These are phyloP conservation scores for Orchesellides sinensis DNA, from an alignment of 2,888 invertebrate species.

Conservation along the genomic window DNA sequence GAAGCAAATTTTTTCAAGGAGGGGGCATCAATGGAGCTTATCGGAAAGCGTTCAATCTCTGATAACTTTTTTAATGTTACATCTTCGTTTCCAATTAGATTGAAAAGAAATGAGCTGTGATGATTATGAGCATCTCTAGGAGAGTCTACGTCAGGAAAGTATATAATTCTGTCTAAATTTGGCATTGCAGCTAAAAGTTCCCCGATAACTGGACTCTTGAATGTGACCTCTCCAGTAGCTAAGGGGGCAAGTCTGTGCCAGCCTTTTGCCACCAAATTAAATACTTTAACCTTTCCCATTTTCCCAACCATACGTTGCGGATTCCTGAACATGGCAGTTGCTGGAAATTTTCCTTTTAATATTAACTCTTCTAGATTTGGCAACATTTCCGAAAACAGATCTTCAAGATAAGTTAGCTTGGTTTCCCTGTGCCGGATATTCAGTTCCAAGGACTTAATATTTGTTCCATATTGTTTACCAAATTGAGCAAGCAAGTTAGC, in stretches of 20 bases:
- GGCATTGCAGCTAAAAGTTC: conserved; percentile 53
- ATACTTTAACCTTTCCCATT: conserved; percentile 36
- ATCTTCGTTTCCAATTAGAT: conserved; percentile 29
- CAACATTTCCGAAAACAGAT: conserved; percentile 35
- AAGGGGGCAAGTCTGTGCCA: conserved; percentile 53
- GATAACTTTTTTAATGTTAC: conserved; percentile 9
- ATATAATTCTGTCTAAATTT: conserved; percentile 44
- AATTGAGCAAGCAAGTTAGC: conserved; percentile 39
- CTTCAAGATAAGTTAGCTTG: conserved; percentile 37
- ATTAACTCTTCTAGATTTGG: conserved; percentile 46
- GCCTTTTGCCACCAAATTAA: conserved; percentile 42
- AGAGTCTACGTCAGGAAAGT: conserved; percentile 56
- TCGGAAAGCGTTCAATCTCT: conserved; percentile 44
- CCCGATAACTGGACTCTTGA: conserved; percentile 47
- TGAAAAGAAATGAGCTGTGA: conserved; percentile 49
- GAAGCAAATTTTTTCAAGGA: conserved; percentile 50
- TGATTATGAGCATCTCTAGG: conserved; percentile 56
- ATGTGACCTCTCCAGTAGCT: conserved; percentile 39
- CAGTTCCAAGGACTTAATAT: conserved; percentile 33
- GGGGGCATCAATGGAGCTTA: conserved; percentile 41
- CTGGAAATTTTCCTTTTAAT: conserved; percentile 47
- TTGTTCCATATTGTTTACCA: conserved; percentile 23
- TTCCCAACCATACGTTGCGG: conserved; percentile 40
- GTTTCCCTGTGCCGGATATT: conserved; percentile 36
- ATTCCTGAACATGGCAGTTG: conserved; percentile 28